A percentile compares a stretch with the other conserved stretches of the same genome.
These are phyloP conservation scores for Coregonus sp. DNA, from an alignment of 2,797 vertebrate genomes.

Conservation along the genomic window DNA sequence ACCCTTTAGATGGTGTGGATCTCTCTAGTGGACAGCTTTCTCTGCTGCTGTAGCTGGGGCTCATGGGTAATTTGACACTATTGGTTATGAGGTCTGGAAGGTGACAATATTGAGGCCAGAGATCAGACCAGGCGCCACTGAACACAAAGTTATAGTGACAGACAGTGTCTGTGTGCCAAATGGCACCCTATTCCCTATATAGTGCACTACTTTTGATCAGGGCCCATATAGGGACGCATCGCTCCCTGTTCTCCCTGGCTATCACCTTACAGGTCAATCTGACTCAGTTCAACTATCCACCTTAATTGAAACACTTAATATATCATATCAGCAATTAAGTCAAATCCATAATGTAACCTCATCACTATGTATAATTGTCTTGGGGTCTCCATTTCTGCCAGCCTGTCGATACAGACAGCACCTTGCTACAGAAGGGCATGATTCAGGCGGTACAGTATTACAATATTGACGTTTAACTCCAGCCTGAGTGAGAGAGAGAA, in stretches of 20 bases:
- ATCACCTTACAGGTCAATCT: not conserved
- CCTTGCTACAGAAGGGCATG: slow-evolving; percentile 42
- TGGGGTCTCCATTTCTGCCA: slow-evolving; percentile 55
- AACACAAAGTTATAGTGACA: slow-evolving; percentile 58
- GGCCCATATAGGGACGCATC: not conserved
- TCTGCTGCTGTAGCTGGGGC: slow-evolving; percentile 41
- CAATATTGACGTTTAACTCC: slow-evolving; percentile 80
- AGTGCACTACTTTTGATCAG: not conserved
- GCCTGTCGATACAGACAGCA: slow-evolving; percentile 73
- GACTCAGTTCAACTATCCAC: slow-evolving; percentile 1
- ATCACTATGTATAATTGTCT: slow-evolving; percentile 61
- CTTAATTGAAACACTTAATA: slow-evolving; percentile 13
- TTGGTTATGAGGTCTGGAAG: slow-evolving; percentile 69
- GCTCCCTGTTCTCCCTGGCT: not conserved
- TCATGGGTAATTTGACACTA: slow-evolving; percentile 77
- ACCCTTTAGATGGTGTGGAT: slow-evolving; percentile 45
- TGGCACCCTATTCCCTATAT: not conserved
- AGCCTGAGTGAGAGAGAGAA: slow-evolving; percentile 40
- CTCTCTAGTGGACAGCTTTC: slow-evolving; percentile 47
- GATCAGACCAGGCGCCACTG: slow-evolving; percentile 65
- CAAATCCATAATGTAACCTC: slow-evolving; percentile 52
- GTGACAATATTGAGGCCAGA: slow-evolving; percentile 72
- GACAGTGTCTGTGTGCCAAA: not conserved
- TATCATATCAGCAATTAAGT: slow-evolving; percentile 27
- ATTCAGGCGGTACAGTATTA: slow-evolving; percentile 2